Conservation (phyloP, 2,113 vertebrate genomes). For the Oplegnathus fasciatus region DNA sequence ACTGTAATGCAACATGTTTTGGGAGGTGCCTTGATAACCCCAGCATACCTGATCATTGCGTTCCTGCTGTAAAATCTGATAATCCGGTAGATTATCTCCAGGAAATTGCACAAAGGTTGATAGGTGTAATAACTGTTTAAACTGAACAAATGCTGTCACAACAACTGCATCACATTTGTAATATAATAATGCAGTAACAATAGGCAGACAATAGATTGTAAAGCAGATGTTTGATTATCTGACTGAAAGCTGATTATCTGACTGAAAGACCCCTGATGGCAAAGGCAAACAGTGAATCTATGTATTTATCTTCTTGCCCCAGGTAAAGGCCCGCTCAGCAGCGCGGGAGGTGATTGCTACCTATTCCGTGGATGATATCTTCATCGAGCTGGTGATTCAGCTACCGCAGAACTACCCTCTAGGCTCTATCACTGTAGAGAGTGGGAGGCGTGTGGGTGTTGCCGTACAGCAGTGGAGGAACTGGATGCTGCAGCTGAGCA, state of each 20-base stretch:
- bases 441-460: constrained; percentile 96
- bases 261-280: constrained; percentile 16
- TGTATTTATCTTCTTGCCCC: constrained; percentile 30
- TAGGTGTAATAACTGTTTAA: constrained; percentile 12
- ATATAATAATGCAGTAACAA: constrained; percentile 21
- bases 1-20: no score
- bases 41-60: background rate
- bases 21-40: background rate
- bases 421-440: constrained; percentile 94
- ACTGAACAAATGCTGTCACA: background rate
- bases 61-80: background rate
- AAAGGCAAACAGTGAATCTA: constrained; percentile 5
- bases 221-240: constrained; percentile 14
- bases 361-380: constrained; percentile 96
- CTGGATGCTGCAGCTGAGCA: constrained; percentile 98
- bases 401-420: constrained; percentile 95
- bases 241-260: constrained; percentile 11
- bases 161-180: constrained; percentile 29
- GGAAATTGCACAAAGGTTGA: background rate
- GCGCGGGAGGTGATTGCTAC: constrained; percentile 97
- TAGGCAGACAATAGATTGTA: constrained; percentile 4
- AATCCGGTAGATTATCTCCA: background rate
- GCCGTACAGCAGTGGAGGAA: constrained; percentile 98
- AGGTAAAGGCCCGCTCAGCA: constrained; percentile 96
- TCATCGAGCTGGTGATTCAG: constrained; percentile 97